Percentiles rank a stretch among this genome's conserved stretches.
phyloP scores from a whole-genome alignment of 2,888 invertebrate genomes.

The Amblyjoppa fuscipennis region DNA sequence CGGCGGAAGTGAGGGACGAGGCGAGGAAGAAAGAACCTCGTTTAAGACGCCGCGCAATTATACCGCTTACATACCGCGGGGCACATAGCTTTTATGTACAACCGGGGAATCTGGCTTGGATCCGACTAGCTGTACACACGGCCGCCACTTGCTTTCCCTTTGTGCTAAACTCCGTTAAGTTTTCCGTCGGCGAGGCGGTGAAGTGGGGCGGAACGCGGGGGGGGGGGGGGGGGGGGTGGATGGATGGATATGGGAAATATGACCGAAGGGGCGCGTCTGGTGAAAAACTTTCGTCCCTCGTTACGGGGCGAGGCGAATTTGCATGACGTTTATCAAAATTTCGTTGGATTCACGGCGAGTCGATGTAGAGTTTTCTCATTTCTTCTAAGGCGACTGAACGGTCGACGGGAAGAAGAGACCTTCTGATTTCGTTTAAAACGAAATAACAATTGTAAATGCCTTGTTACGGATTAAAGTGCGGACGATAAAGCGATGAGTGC shows the following conservation, averaged over 20 bases:
- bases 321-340: constrained; percentile 77
- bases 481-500: constrained; percentile 1
- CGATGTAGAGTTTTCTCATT: constrained; percentile 50
- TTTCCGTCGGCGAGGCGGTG: constrained; percentile 31
- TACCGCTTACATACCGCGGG: constrained; percentile 55
- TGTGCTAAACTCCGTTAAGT: constrained; percentile 64
- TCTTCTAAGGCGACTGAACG: constrained; percentile 26
- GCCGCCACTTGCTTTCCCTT: constrained; percentile 59
- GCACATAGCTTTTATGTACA: constrained; percentile 61
- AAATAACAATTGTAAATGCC: constrained; percentile 65
- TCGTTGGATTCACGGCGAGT: constrained; percentile 38
- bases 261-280: constrained; percentile 59
- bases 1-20: not conserved
- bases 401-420: constrained; percentile 41
- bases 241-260: constrained; percentile 17
- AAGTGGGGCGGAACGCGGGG: not conserved
- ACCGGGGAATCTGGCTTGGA: constrained; percentile 51
- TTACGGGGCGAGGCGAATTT: constrained; percentile 73
- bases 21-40: constrained; percentile 35
- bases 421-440: constrained; percentile 56
- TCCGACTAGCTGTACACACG: constrained; percentile 50
- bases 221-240: not conserved
- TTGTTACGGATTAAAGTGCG: constrained; percentile 39
- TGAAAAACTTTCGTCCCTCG: constrained; percentile 75
- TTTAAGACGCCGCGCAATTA: constrained; percentile 54